Base-by-base conservation (phyloP, 2,797 vertebrate species). In the Typhlichthys eigenmanni region DNA sequence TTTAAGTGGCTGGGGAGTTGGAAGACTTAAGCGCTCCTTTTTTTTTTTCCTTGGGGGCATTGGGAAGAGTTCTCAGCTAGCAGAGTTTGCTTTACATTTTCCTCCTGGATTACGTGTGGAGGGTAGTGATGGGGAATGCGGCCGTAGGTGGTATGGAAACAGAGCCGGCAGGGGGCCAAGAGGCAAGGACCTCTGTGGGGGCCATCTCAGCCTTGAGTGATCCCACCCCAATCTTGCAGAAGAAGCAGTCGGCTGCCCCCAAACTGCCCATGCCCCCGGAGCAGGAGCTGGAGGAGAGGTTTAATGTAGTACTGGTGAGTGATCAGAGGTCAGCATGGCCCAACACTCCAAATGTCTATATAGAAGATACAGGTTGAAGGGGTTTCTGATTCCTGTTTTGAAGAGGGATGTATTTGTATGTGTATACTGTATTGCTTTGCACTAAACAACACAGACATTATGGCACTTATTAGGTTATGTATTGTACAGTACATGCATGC, bases 301-400 rank as follows among this genome's bases (percentile, higher is more conserved):
- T 98, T 87, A 94, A 87, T 45, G 84, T 88, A 70, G 96, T 95
- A 50, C 90, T 97, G 95, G 96, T 98, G 87, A 98, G 96, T 91
- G 17, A 10, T 57, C 38, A 43, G 38, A 43, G 38, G 38, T 43
- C 38, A 43, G 8, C 38, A 8, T 43, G 38, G 38, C 38, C 8
- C 8, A 43, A 43, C 9, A 43, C 38, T 8, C 38, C 38, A 43
- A 7, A 43, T 43, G 38, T 43, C 5, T 43, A 43, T 10, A 43
- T 29, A 29, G 24, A 29, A 29, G 7, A 43, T 43, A 43, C 7
- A 8, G 8, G 38, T 43, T 43, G 2, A 43, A 43, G 38, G 38
- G 38, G 38, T 2, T n/a, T 55, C 13, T 13, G 13, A 34, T 55
- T 38, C 32, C 32, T 38, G 54, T 55, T 38, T 55, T 32, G 24